phyloP scores from a whole-genome alignment of 2,888 invertebrate genomes.

The Hirtodrosophila histrioides region DNA sequence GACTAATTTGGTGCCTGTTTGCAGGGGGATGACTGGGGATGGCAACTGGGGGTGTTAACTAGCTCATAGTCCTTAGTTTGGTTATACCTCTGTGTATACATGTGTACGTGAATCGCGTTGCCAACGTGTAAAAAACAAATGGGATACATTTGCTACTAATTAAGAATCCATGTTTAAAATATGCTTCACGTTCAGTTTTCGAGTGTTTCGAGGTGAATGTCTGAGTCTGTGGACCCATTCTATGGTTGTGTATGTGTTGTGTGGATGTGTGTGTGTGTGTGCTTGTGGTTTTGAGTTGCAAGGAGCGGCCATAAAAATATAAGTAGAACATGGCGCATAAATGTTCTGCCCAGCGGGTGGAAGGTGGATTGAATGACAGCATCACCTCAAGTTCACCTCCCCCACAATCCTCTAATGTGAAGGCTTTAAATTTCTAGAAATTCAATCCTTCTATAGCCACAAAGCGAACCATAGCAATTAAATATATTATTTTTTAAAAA shows the following conservation, averaged over 20 bases:
- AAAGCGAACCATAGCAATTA: no score
- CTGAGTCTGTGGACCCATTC: slow-evolving; percentile 24
- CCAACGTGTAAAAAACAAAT: slow-evolving; percentile 64
- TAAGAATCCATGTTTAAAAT: slow-evolving; percentile 82
- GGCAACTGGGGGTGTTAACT: slow-evolving; percentile 63
- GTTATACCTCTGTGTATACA: slow-evolving; percentile 45
- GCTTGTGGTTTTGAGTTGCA: slow-evolving; percentile 66
- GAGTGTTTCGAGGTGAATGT: slow-evolving; percentile 36
- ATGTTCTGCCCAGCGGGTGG: slow-evolving; percentile 60
- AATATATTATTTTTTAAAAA: no score
- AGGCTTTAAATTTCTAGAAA: slow-evolving; percentile 42
- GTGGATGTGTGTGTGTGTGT: slow-evolving; percentile 22
- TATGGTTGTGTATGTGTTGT: slow-evolving; percentile 11
- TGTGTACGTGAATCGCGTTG: slow-evolving; percentile 67
- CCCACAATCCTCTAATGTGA: slow-evolving; percentile 25
- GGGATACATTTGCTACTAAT: slow-evolving; percentile 81
- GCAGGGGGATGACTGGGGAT: slow-evolving; percentile 19
- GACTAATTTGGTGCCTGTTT: slow-evolving; percentile 49
- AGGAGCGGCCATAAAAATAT: slow-evolving; percentile 73
- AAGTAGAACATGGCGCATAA: slow-evolving; percentile 79
- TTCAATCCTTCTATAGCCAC: slow-evolving; percentile 23
- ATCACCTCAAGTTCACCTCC: slow-evolving; percentile 46
- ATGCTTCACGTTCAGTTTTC: slow-evolving; percentile 58
- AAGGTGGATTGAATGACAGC: slow-evolving; percentile 61
- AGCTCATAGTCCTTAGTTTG: slow-evolving; percentile 48